Evolutionary conservation across 2,113 vertebrate genomes (phyloP).

Genomic region (Nestor notabilis): DNA sequence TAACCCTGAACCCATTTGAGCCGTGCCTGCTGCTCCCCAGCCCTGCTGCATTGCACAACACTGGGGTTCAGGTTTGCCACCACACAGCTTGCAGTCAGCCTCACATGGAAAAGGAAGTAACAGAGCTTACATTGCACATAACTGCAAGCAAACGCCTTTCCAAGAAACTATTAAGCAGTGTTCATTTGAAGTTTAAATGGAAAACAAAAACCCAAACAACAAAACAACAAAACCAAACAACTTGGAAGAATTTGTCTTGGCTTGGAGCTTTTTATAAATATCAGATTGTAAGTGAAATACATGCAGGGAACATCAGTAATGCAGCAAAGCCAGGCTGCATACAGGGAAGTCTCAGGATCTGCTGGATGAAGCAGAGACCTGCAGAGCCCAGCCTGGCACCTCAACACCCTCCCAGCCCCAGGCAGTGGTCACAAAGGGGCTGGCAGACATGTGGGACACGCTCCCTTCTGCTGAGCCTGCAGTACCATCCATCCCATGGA

Average conservation of each 20-base stretch:
- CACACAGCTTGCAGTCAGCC: constrained; percentile 12
- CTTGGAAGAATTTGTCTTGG: constrained; percentile 30
- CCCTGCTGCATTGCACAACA: neutral
- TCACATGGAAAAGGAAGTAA: constrained; percentile 14
- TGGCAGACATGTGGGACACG: rapidly evolving
- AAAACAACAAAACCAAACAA: neutral
- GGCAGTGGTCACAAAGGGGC: neutral
- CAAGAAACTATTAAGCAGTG: constrained; percentile 41
- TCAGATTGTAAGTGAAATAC: neutral
- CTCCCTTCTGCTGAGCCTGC: neutral
- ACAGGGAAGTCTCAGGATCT: neutral
- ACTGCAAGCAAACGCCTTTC: neutral
- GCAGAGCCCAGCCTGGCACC: neutral
- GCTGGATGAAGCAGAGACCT: rapidly evolving
- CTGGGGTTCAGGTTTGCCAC: neutral
- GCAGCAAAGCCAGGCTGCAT: neutral
- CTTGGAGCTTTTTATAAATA: neutral
- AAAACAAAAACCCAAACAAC: neutral
- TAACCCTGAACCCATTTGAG: rapidly evolving
- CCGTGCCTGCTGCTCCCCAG: rapidly evolving
- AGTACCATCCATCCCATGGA: neutral
- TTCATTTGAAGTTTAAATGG: constrained; percentile 22
- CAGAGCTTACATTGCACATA: neutral
- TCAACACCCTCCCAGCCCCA: rapidly evolving
- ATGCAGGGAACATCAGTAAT: neutral